Evolutionary conservation across 2,888 invertebrate genomes (phyloP).

Genomic region (Serrognathus titanus): DNA sequence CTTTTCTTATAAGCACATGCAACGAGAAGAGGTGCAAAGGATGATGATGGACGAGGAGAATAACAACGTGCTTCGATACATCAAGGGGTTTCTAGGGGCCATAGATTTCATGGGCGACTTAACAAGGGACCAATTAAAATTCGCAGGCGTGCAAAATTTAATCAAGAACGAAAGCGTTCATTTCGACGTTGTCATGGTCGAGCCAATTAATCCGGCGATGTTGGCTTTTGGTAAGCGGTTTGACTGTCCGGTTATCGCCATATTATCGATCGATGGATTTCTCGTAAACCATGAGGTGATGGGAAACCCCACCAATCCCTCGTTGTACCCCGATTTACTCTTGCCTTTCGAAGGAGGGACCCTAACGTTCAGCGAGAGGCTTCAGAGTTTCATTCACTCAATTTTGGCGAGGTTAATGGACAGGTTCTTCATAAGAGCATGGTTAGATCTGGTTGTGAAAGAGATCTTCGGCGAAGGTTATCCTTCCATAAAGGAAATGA

Average conservation of each 20-base stretch:
- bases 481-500: constrained; percentile 38
- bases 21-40: constrained; percentile 20
- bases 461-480: constrained; percentile 39
- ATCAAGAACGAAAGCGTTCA: constrained; percentile 33
- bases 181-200: constrained; percentile 41
- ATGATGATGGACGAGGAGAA: constrained; percentile 1
- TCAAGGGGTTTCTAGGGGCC: not conserved
- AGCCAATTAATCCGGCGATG: constrained; percentile 33
- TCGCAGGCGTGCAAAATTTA: constrained; percentile 35
- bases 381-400: constrained; percentile 32
- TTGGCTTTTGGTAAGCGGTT: constrained; percentile 37
- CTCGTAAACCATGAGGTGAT: constrained; percentile 33
- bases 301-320: constrained; percentile 40
- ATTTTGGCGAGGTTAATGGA: constrained; percentile 29
- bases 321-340: constrained; percentile 39
- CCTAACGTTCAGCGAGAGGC: constrained; percentile 45
- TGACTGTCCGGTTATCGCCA: constrained; percentile 39
- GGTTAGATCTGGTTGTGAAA: constrained; percentile 33
- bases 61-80: constrained; percentile 6
- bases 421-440: constrained; percentile 30
- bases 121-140: constrained; percentile 19
- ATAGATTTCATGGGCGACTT: not conserved
- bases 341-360: constrained; percentile 37
- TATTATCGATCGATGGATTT: constrained; percentile 37
- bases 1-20: constrained; percentile 34